These are phyloP conservation scores for Leptinotarsa defecta DNA, from an alignment of 1,140 invertebrate genomes.

Conservation along the genomic window DNA sequence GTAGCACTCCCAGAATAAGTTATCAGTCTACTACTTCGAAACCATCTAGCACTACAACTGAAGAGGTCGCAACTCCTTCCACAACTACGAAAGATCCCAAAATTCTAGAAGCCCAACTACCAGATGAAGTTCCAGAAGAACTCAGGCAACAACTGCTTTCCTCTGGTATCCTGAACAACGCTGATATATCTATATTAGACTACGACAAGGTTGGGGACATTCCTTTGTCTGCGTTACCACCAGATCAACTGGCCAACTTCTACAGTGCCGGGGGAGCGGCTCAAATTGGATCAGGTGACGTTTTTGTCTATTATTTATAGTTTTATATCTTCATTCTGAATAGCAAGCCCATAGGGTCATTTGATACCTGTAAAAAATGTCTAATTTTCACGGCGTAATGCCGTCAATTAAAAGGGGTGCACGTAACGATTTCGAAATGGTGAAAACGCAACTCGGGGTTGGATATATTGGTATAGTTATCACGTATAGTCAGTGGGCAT, in stretches of 20 bases:
- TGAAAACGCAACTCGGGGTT: too few relatives aligned
- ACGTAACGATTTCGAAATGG: too few relatives aligned
- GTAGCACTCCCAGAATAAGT: constrained; percentile 42
- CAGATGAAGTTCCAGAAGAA: constrained; percentile 86
- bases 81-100: constrained; percentile 55
- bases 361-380: too few relatives aligned
- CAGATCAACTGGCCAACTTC: constrained; percentile 82
- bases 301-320: neutral
- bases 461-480: too few relatives aligned
- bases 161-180: constrained; percentile 83
- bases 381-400: too few relatives aligned
- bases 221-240: constrained; percentile 79
- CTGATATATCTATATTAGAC: constrained; percentile 82
- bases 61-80: constrained; percentile 53
- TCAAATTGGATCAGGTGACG: constrained; percentile 56
- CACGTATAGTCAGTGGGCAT: too few relatives aligned
- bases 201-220: constrained; percentile 89
- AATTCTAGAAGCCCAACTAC: constrained; percentile 67
- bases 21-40: constrained; percentile 37
- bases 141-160: constrained; percentile 79
- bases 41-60: constrained; percentile 54
- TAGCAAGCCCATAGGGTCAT: too few relatives aligned
- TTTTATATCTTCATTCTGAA: neutral
- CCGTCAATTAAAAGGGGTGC: too few relatives aligned
- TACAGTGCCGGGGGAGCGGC: constrained; percentile 75